A percentile compares a stretch with the other conserved stretches of the same genome.
phyloP scores from a whole-genome alignment of 2,797 vertebrate species.

The Xiphophorus birchmanni region DNA sequence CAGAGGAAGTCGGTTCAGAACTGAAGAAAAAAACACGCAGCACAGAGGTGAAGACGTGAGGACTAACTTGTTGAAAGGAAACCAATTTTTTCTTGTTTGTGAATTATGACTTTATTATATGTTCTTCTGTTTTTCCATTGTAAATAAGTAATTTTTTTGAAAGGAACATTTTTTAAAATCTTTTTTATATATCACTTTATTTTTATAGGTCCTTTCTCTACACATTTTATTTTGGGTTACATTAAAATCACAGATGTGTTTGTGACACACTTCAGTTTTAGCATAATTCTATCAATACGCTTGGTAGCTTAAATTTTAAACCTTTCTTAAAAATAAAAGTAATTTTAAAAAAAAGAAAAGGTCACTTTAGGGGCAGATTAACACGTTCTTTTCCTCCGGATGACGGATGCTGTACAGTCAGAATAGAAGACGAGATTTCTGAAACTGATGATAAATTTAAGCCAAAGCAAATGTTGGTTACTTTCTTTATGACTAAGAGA shows the following conservation, averaged over 20 bases:
- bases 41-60: conserved; percentile 6
- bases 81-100: neutral
- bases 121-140: neutral
- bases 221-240: neutral
- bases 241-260: conserved; percentile 1
- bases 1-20: conserved; percentile 39
- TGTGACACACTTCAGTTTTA: neutral
- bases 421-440: neutral
- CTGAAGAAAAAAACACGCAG: conserved; percentile 1
- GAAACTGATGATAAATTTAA: neutral
- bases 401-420: neutral
- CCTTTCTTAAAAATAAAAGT: neutral
- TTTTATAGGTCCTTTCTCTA: neutral
- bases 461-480: neutral
- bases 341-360: neutral
- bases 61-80: neutral
- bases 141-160: neutral
- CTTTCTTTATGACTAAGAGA: conserved; percentile 4
- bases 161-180: neutral
- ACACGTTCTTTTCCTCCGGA: neutral
- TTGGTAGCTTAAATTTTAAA: neutral
- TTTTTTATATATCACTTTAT: neutral
- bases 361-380: neutral
- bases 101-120: neutral
- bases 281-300: neutral